These are phyloP conservation scores for Siderastrea siderea DNA, from an alignment of 92 coral and sea anemone species.

Conservation along the genomic window DNA sequence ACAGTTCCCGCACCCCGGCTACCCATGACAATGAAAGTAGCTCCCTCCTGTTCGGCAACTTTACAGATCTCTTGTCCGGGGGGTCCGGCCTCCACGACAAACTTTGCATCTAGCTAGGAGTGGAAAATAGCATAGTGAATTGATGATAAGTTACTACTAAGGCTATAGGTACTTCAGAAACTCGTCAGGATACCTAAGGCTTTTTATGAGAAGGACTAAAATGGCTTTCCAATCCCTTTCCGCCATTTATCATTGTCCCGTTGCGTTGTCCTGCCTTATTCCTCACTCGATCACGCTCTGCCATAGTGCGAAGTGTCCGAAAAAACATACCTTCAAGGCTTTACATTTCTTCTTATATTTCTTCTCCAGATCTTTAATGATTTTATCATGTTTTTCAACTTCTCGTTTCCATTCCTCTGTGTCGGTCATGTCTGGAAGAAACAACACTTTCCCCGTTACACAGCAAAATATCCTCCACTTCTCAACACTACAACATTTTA, in stretches of 20 bases:
- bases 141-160: too few species aligned
- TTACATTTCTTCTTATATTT: conserved; percentile 61
- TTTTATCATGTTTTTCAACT: conserved; percentile 71
- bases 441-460: not conserved
- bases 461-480: too few species aligned
- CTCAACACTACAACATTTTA: too few species aligned
- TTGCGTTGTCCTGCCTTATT: too few species aligned
- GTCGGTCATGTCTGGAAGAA: conserved; percentile 73
- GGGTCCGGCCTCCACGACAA: conserved; percentile 38
- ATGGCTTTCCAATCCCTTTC: too few species aligned
- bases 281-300: too few species aligned
- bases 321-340: conserved; percentile 49
- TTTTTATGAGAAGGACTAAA: too few species aligned
- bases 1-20: conserved; percentile 67
- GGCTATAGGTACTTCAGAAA: too few species aligned
- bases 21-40: conserved; percentile 58
- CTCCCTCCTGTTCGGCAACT: conserved; percentile 40
- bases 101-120: conserved; percentile 53
- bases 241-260: too few species aligned
- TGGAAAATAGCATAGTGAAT: not conserved
- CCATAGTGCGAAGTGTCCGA: not conserved
- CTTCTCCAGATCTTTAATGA: conserved; percentile 56
- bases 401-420: conserved; percentile 78
- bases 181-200: too few species aligned
- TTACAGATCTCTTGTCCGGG: conserved; percentile 56